Evolutionary conservation across 2,888 invertebrate genomes (phyloP).

Genomic region (Himalopsyche kuldschensis): DNA sequence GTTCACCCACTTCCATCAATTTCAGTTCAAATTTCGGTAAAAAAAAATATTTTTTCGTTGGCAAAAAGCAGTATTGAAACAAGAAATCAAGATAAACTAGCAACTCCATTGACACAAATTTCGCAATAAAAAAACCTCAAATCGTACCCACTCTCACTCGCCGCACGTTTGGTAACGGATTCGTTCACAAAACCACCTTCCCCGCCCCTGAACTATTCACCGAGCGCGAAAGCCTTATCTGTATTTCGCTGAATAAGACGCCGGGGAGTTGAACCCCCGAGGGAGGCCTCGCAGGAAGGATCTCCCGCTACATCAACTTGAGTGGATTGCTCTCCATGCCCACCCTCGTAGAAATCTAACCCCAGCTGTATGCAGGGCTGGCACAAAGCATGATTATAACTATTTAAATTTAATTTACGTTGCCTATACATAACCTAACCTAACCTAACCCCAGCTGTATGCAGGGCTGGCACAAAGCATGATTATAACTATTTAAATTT

Average conservation of each 20-base stretch:
- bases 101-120: not conserved
- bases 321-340: constrained; percentile 39
- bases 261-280: constrained; percentile 22
- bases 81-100: not conserved
- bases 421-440: too few relatives aligned
- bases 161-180: not conserved
- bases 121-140: not conserved
- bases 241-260: constrained; percentile 40
- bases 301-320: constrained; percentile 33
- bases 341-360: constrained; percentile 29
- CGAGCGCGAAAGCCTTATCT: constrained; percentile 34
- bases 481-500: too few relatives aligned
- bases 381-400: not conserved
- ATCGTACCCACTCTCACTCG: not conserved
- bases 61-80: not conserved
- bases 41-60: too few relatives aligned
- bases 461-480: not conserved
- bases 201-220: not conserved
- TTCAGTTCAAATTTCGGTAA: too few relatives aligned
- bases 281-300: not conserved
- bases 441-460: constrained; percentile 7
- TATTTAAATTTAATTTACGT: too few relatives aligned
- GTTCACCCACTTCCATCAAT: too few relatives aligned
- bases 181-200: not conserved
- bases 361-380: not conserved